Percentiles rank a stretch among this genome's conserved stretches.
Evolutionary conservation across 2,797 vertebrate species (phyloP).

Genomic region (Poecilia gillii): DNA sequence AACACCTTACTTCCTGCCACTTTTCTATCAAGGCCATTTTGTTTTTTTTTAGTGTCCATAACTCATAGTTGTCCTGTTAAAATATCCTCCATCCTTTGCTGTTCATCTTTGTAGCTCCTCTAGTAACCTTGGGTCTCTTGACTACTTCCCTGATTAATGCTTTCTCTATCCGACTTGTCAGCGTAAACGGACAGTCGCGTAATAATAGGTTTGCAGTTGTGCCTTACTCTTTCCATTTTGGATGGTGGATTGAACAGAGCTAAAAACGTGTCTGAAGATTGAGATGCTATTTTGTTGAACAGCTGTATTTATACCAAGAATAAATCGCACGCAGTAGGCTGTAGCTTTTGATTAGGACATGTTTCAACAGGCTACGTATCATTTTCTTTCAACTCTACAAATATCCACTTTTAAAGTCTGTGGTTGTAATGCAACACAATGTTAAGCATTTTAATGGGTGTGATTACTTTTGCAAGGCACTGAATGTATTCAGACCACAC

Average conservation of each 20-base stretch:
- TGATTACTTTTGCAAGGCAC: not conserved
- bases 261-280: not conserved
- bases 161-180: not conserved
- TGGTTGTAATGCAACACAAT: not conserved
- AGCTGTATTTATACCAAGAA: not conserved
- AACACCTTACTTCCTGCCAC: not conserved
- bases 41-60: not conserved
- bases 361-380: not conserved
- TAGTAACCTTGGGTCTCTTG: not conserved
- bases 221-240: not conserved
- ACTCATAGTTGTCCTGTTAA: not conserved
- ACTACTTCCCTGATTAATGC: not conserved
- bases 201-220: not conserved
- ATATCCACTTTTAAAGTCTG: not conserved
- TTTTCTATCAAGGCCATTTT: not conserved
- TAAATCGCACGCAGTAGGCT: not conserved
- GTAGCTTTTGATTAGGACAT: not conserved
- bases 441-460: not conserved
- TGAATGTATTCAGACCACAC: conserved; percentile 18
- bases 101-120: not conserved
- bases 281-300: not conserved
- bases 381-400: not conserved
- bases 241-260: not conserved
- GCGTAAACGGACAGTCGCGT: not conserved
- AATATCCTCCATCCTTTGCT: not conserved